These are phyloP conservation scores for Poecilia wingei DNA, from an alignment of 2,797 vertebrate genomes.

Conservation along the genomic window DNA sequence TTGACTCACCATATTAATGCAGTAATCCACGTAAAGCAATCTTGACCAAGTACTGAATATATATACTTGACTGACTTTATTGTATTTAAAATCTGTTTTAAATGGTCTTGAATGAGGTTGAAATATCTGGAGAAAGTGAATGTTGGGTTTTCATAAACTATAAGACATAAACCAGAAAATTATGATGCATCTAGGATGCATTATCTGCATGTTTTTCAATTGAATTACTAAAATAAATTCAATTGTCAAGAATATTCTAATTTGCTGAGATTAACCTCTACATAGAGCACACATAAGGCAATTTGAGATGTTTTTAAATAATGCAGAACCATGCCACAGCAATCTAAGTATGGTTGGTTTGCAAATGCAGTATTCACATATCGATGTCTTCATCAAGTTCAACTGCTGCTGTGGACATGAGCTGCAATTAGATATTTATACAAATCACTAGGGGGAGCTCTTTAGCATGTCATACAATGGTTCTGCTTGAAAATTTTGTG, in stretches of 20 bases:
- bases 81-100: background rate
- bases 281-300: background rate
- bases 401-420: background rate
- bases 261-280: background rate
- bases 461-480: constrained; percentile 13
- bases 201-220: background rate
- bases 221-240: background rate
- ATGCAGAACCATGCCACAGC: background rate
- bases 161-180: background rate
- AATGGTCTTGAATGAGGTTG: background rate
- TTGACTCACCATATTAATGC: background rate
- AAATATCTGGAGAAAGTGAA: background rate
- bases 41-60: background rate
- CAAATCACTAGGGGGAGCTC: constrained; percentile 60
- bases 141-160: background rate
- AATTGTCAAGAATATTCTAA: background rate
- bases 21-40: background rate
- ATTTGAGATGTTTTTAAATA: background rate
- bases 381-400: background rate
- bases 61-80: background rate
- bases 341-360: background rate
- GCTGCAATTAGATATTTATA: constrained; percentile 16
- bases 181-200: background rate
- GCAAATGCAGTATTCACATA: background rate
- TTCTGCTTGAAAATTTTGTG: background rate